Evolutionary conservation across 2,113 vertebrate genomes (phyloP).

Genomic region (Theristicus caerulescens): DNA sequence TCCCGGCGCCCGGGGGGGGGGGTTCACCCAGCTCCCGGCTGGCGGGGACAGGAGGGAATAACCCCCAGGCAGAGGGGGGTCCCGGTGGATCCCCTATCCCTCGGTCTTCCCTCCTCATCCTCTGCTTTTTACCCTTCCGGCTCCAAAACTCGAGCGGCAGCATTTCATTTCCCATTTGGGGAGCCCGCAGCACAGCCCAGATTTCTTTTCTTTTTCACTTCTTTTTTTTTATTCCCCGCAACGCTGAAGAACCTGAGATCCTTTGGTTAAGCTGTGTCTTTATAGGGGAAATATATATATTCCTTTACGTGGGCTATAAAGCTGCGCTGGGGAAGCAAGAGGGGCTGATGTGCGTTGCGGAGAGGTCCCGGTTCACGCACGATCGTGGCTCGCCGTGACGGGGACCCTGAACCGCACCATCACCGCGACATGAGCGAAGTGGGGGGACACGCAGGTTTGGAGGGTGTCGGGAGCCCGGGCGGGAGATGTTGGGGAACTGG

Average conservation of each 20-base stretch:
- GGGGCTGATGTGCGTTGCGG: fast-evolving
- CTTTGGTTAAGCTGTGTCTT: background rate
- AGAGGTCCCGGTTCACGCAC: fast-evolving
- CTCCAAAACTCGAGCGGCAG: background rate
- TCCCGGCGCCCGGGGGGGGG: fast-evolving
- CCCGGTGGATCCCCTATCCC: background rate
- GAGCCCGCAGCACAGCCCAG: fast-evolving
- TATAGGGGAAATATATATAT: conserved; percentile 53
- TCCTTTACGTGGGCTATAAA: conserved; percentile 41
- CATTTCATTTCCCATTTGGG: fast-evolving
- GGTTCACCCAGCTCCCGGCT: fast-evolving
- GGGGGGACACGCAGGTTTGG: too few species aligned
- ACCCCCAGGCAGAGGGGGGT: background rate
- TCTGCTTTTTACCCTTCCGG: background rate
- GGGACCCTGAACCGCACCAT: background rate
- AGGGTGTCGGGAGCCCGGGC: background rate
- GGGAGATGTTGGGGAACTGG: fast-evolving
- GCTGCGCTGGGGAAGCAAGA: background rate
- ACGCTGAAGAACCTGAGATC: background rate
- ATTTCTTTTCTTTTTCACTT: background rate
- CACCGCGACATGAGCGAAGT: fast-evolving
- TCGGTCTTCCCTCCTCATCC: fast-evolving
- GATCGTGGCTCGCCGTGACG: fast-evolving
- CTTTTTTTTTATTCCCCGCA: background rate
- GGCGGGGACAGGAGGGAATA: fast-evolving